Percentiles rank a stretch among this genome's conserved stretches.
phyloP scores from a whole-genome alignment of 2,888 invertebrate species.

The Pterostichus niger region DNA sequence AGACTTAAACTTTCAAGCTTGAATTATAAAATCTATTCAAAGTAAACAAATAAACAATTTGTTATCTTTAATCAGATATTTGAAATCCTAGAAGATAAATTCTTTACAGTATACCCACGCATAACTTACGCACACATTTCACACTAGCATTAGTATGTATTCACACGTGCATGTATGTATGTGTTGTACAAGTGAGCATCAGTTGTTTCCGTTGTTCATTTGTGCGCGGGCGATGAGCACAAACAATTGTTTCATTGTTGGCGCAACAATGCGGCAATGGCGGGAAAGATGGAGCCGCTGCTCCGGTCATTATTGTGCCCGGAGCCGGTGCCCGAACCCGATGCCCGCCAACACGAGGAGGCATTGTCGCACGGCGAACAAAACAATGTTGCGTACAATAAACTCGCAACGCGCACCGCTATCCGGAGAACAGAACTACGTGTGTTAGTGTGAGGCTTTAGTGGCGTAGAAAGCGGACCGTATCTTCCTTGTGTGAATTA shows the following conservation, averaged over 20 bases:
- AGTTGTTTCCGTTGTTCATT: slow-evolving; percentile 54
- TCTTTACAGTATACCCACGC: too few relatives aligned
- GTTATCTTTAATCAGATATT: too few relatives aligned
- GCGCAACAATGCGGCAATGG: slow-evolving; percentile 24
- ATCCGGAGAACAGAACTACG: too few relatives aligned
- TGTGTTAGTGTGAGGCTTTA: too few relatives aligned
- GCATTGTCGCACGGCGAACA: slow-evolving; percentile 36
- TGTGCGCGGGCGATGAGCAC: slow-evolving; percentile 38
- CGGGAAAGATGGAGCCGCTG: slow-evolving; percentile 22
- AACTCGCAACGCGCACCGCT: not conserved
- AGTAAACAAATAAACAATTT: too few relatives aligned
- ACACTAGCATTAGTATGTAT: not conserved
- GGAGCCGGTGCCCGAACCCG: slow-evolving; percentile 7
- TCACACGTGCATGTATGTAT: not conserved
- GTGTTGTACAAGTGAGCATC: slow-evolving; percentile 25
- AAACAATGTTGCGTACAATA: slow-evolving; percentile 26
- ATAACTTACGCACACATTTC: too few relatives aligned
- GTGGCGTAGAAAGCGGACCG: too few relatives aligned
- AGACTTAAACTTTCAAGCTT: too few relatives aligned
- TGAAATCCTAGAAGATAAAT: too few relatives aligned
- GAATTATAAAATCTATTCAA: too few relatives aligned
- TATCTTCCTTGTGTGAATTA: too few relatives aligned
- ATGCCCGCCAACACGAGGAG: slow-evolving; percentile 14
- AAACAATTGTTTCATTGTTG: slow-evolving; percentile 32
- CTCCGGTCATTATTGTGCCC: slow-evolving; percentile 26